phyloP scores from a whole-genome alignment of 1,140 invertebrate genomes.

The Paraescarpia echinospica region DNA sequence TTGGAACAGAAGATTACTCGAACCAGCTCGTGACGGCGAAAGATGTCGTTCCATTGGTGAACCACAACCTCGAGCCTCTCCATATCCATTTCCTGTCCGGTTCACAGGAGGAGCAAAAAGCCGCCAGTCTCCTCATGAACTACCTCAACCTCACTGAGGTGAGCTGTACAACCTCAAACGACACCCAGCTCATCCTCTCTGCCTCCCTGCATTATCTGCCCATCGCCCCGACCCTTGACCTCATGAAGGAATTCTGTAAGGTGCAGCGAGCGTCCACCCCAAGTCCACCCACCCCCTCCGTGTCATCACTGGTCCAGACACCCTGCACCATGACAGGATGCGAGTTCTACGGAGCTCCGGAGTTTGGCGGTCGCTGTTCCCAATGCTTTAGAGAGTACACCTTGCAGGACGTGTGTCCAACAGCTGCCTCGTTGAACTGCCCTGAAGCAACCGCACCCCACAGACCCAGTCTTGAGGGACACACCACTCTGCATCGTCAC shows the following conservation, averaged over 20 bases:
- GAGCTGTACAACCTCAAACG: slow-evolving; percentile 29
- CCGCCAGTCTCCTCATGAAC: slow-evolving; percentile 36
- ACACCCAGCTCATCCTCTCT: neutral
- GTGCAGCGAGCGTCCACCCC: neutral
- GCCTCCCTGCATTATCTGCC: neutral
- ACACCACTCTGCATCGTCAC: no score
- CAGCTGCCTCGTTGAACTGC: neutral
- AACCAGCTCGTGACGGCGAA: neutral
- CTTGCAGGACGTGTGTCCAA: neutral
- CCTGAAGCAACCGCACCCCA: neutral
- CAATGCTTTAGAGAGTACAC: slow-evolving; percentile 37
- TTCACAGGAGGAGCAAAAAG: slow-evolving; percentile 40
- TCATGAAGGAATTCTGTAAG: neutral
- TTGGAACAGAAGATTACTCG: slow-evolving; percentile 36
- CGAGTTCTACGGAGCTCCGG: slow-evolving; percentile 35
- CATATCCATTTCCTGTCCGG: slow-evolving; percentile 41
- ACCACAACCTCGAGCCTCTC: slow-evolving; percentile 35
- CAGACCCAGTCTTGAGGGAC: neutral
- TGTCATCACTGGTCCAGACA: neutral
- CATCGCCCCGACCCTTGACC: neutral
- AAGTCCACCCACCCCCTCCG: neutral
- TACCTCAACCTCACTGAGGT: slow-evolving; percentile 46
- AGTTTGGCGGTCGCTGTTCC: slow-evolving; percentile 33
- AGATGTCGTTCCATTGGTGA: slow-evolving; percentile 41
- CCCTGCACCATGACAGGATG: slow-evolving; percentile 25